Conservation (phyloP, 1,140 invertebrate species). For the Scaptomyza montana region DNA sequence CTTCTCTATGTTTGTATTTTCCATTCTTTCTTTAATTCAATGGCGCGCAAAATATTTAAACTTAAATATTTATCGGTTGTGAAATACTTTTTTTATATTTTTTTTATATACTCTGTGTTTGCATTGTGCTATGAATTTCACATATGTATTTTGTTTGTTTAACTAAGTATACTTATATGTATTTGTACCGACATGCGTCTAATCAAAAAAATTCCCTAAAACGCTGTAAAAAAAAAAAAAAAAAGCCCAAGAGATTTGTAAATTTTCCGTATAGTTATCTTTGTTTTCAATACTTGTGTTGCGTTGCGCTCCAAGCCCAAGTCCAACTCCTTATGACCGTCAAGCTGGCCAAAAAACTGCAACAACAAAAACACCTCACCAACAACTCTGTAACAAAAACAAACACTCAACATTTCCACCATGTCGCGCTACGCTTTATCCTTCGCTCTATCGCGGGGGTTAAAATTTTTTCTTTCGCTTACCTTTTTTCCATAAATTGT, state of each 20-base stretch:
- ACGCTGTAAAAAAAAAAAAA: constrained; percentile 46
- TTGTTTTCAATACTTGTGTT: constrained; percentile 37
- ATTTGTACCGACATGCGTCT: constrained; percentile 33
- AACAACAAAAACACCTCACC: constrained; percentile 26
- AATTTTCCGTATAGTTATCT: constrained; percentile 20
- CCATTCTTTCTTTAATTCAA: background rate
- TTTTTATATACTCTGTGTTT: constrained; percentile 54
- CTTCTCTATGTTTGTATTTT: constrained; percentile 38
- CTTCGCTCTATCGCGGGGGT: constrained; percentile 31
- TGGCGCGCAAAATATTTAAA: constrained; percentile 61
- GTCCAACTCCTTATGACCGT: constrained; percentile 13
- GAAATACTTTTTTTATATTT: constrained; percentile 22
- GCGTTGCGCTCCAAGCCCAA: constrained; percentile 34
- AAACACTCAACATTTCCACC: constrained; percentile 22
- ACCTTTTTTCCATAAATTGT: constrained; percentile 15
- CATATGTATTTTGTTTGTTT: constrained; percentile 20
- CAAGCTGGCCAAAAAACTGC: constrained; percentile 27
- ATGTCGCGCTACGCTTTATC: constrained; percentile 40
- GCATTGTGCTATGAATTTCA: constrained; percentile 55
- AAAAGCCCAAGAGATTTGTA: constrained; percentile 50
- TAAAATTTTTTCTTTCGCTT: constrained; percentile 27
- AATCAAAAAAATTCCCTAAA: constrained; percentile 9
- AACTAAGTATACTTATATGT: constrained; percentile 22
- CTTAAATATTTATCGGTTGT: constrained; percentile 59
- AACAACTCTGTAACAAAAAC: constrained; percentile 4